Evolutionary conservation across 2,888 invertebrate species (phyloP), one percentile per base, ranked within the genome.

Genomic region (Drosophila ochracea): DNA sequence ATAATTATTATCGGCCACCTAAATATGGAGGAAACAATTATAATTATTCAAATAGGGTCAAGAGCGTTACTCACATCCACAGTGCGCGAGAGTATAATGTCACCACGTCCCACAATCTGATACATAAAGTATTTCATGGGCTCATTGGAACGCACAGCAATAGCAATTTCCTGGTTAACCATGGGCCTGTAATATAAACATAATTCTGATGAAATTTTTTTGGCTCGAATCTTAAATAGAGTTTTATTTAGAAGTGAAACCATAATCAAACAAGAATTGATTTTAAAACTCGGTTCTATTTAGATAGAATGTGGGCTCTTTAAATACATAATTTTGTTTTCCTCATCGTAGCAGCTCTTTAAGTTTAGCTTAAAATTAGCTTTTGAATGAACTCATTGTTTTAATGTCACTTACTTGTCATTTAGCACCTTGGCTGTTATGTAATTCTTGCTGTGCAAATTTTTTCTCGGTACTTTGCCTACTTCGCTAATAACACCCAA

Each of bases 51-150:
- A 33, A n/a, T 25, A 59, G 16, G 0, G 10, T 16, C 4, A 3
- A 7, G 2, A 7, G 16, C 9, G 11, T 19, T 9, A 83, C 89
- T 85, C 64, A 95, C 95, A 93, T 95, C 95, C 19, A 97, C 94
- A 10, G 97, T 96, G 80, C 96, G 96, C 0, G 97, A 96, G 30
- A 96, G 92, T 6, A 98, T 94, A 39, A 98, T 96, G 91, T 98
- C 97, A 0, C 98, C 98, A 61, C 98, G 95, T 19, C 98, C 98
- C 69, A 98, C 94, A 47, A 98, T 95, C 87, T 96, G 95, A 91
- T 97, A 98, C 83, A 95, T 96, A 58, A 98, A 94, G 81, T 97
- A 95, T 82, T 96, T 95, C 94, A 98, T 94, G 0, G 96, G 95
- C 82, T 95, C 95, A 0, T 97, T 97, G 4, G 97, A 96, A 69